Evolutionary conservation across 2,113 vertebrate genomes (phyloP).

Genomic region (human (Homo sapiens)): DNA sequence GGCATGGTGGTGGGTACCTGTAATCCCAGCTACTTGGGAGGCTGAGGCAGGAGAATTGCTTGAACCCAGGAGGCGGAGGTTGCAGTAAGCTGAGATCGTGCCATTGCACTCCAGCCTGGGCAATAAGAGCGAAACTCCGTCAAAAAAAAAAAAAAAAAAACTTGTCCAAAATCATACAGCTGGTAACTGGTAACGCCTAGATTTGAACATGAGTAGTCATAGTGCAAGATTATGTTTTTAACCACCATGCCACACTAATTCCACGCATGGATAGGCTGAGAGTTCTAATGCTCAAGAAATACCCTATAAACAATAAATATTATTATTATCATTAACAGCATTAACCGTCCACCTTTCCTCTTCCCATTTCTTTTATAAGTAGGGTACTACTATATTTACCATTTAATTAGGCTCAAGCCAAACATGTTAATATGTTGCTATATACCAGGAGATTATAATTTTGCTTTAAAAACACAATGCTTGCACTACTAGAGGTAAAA

Average conservation of each 20-base stretch:
- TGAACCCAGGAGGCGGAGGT: no score
- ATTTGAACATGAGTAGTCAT: background rate
- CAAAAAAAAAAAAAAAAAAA: no score
- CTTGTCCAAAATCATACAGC: background rate
- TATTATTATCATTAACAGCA: background rate
- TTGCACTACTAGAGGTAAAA: slow-evolving; percentile 1
- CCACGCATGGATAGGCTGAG: background rate
- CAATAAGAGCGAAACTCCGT: no score
- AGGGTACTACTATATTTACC: background rate
- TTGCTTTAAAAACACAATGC: background rate
- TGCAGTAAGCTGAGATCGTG: no score
- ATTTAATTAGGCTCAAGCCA: background rate
- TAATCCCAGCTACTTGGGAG: no score
- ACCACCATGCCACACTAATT: background rate
- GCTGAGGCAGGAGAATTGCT: no score
- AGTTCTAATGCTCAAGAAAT: background rate
- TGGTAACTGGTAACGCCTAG: background rate
- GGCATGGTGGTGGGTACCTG: no score
- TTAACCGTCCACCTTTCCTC: background rate
- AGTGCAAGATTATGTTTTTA: background rate
- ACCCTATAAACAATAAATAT: background rate
- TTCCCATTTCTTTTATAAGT: background rate
- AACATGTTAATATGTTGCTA: background rate
- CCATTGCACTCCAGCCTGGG: no score
- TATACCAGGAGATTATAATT: background rate